phyloP scores from a whole-genome alignment of 2,113 vertebrate genomes.

The Trematocara variabile region DNA sequence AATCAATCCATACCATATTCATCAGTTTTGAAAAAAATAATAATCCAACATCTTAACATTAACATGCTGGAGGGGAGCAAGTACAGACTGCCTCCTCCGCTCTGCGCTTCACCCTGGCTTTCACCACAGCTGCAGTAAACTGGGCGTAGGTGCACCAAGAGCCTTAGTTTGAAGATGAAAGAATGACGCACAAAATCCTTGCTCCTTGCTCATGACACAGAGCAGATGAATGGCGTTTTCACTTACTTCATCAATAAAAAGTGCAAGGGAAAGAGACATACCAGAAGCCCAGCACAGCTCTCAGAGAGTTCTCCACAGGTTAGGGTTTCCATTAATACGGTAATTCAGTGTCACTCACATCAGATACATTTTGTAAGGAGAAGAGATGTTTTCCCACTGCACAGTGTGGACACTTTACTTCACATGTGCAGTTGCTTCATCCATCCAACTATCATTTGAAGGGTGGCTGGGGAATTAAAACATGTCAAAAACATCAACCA shows the following conservation, averaged over 20 bases:
- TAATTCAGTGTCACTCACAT: background rate
- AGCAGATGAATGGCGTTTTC: constrained; percentile 63
- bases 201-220: constrained; percentile 53
- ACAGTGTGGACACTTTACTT: background rate
- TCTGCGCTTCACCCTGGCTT: constrained; percentile 30
- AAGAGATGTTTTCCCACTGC: background rate
- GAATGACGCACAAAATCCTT: constrained; percentile 63
- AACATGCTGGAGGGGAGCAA: background rate
- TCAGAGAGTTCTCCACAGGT: background rate
- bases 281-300: constrained; percentile 9
- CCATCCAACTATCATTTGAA: background rate
- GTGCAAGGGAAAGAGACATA: constrained; percentile 18
- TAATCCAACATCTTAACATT: background rate
- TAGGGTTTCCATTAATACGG: background rate
- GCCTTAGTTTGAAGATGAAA: constrained; percentile 41
- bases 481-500: background rate
- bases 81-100: background rate
- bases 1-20: background rate
- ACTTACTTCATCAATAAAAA: constrained; percentile 46
- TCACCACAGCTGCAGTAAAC: constrained; percentile 52
- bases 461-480: background rate
- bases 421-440: background rate
- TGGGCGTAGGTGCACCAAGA: constrained; percentile 56
- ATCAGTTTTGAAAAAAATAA: background rate
- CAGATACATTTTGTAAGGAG: background rate